A percentile compares a stretch with the other conserved stretches of the same genome.
Conservation (phyloP, 2,797 vertebrate species). For the Schizopygopsis malacanthus region DNA sequence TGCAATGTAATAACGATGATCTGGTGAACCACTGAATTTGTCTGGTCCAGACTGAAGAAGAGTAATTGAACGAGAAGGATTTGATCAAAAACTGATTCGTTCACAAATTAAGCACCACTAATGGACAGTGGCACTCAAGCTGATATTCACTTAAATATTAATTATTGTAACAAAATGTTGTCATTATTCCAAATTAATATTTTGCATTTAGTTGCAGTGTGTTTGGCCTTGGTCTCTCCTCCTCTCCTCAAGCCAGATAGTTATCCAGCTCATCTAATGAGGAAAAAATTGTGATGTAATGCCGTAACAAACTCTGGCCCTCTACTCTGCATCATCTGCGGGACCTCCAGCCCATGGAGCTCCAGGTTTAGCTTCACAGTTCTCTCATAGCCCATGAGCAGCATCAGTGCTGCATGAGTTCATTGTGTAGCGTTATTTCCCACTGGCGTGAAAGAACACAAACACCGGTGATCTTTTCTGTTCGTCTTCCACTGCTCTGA, state of each 20-base stretch:
- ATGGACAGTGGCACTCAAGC: background rate
- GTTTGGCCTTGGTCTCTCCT: background rate
- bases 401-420: slow-evolving; percentile 17
- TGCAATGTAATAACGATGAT: background rate
- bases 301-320: background rate
- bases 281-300: slow-evolving; percentile 14
- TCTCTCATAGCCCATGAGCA: slow-evolving; percentile 9
- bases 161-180: background rate
- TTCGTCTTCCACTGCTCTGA: slow-evolving; percentile 10
- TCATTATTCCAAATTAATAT: background rate
- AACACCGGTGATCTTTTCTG: slow-evolving; percentile 11
- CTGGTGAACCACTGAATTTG: background rate
- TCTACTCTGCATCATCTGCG: background rate
- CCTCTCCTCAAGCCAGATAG: background rate
- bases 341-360: background rate
- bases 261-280: slow-evolving; percentile 27
- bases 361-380: slow-evolving; percentile 5
- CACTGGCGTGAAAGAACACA: background rate
- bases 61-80: background rate
- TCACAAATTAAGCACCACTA: background rate
- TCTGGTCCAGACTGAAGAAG: background rate
- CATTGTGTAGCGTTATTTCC: background rate
- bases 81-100: background rate
- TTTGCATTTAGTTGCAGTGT: background rate
- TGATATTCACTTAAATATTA: background rate